Percentiles rank a stretch among this genome's conserved stretches.
Evolutionary conservation across 2,888 invertebrate species (phyloP).

Genomic region (Meganola albula): DNA sequence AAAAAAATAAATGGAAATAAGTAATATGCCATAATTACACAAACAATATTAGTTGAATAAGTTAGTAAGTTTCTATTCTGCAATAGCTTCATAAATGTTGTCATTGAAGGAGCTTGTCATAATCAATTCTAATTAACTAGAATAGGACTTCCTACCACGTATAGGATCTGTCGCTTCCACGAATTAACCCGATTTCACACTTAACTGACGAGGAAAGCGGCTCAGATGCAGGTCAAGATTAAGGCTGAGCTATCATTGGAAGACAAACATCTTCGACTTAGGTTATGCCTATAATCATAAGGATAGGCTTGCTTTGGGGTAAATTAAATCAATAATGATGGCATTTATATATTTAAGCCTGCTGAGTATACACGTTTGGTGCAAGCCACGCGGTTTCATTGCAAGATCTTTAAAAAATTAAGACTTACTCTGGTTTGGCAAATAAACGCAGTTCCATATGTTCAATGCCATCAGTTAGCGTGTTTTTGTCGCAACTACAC

Average conservation of each 20-base stretch:
- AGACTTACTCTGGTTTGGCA: too few relatives aligned
- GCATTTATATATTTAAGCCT: too few relatives aligned
- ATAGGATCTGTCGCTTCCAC: constrained; percentile 26
- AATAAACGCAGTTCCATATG: too few relatives aligned
- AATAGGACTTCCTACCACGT: constrained; percentile 24
- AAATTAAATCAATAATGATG: too few relatives aligned
- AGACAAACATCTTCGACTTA: too few relatives aligned
- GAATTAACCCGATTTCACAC: constrained; percentile 40
- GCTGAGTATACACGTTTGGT: too few relatives aligned
- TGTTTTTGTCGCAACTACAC: too few relatives aligned
- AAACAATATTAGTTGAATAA: background rate
- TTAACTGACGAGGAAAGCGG: constrained; percentile 28
- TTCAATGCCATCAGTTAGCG: too few relatives aligned
- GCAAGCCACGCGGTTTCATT: too few relatives aligned
- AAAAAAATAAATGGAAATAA: background rate
- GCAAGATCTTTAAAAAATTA: too few relatives aligned
- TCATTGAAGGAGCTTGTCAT: background rate
- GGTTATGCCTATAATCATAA: too few relatives aligned
- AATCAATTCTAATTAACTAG: constrained; percentile 10
- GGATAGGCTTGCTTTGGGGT: too few relatives aligned
- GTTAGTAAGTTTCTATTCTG: background rate
- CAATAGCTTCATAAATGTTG: background rate
- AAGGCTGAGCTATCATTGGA: constrained; percentile 6
- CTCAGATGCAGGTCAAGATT: constrained; percentile 32
- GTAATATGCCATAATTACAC: background rate